Percentiles rank a stretch among this genome's conserved stretches.
These are phyloP conservation scores for Trichogramma pretiosum DNA, from an alignment of 1,140 invertebrate species.

Conservation along the genomic window DNA sequence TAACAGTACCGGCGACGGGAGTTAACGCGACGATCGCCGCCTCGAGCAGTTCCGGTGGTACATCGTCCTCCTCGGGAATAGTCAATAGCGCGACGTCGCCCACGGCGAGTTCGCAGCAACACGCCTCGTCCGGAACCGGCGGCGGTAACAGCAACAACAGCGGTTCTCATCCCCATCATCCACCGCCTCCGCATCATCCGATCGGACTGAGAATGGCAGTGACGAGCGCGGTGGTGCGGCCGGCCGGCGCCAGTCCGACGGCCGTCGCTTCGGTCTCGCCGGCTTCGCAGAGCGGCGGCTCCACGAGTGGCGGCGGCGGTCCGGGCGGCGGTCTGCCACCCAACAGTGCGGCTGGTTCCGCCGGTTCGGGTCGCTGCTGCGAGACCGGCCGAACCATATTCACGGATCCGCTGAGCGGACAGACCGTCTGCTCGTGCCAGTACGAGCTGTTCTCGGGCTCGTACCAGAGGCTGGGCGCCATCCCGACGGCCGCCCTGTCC, in stretches of 20 bases:
- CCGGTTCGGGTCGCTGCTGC: conserved; percentile 72
- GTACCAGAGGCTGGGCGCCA: conserved; percentile 68
- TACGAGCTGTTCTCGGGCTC: conserved; percentile 65
- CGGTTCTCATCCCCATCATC: conserved; percentile 28
- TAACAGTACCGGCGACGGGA: too few species aligned
- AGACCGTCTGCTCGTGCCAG: conserved; percentile 88
- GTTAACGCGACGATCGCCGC: too few species aligned
- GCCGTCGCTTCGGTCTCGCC: conserved; percentile 26
- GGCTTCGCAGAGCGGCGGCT: background rate
- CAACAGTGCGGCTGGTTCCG: conserved; percentile 44
- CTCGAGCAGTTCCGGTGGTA: conserved; percentile 34
- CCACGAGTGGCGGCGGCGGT: conserved; percentile 22
- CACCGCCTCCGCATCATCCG: conserved; percentile 33
- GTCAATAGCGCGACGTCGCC: conserved; percentile 29
- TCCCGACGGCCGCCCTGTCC: conserved; percentile 57
- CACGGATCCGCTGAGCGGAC: conserved; percentile 84
- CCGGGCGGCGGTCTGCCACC: conserved; percentile 46
- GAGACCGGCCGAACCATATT: conserved; percentile 85
- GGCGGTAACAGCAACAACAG: conserved; percentile 46
- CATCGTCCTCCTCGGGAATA: conserved; percentile 40
- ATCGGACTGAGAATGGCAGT: conserved; percentile 43
- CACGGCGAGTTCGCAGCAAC: conserved; percentile 22
- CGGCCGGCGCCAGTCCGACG: conserved; percentile 40
- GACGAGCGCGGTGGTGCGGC: conserved; percentile 39
- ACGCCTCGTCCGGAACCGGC: conserved; percentile 34